A percentile compares a stretch with the other conserved stretches of the same genome.
Evolutionary conservation across 1,140 invertebrate species (phyloP).

Genomic region (Drosophila santomea): DNA sequence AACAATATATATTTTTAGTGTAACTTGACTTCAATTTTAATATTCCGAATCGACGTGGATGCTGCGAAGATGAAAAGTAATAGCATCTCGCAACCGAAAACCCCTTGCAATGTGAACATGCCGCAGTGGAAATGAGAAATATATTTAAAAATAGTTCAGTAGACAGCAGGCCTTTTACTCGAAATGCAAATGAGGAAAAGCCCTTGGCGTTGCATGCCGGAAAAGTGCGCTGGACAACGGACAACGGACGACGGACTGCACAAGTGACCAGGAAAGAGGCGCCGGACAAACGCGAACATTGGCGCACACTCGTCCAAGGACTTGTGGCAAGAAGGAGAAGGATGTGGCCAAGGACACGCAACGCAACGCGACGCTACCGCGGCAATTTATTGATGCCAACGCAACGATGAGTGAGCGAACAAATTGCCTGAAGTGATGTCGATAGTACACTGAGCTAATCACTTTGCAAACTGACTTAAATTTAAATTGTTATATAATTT

Average conservation of each 20-base stretch:
- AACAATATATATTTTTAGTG: too few relatives aligned
- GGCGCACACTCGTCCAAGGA: constrained; percentile 1
- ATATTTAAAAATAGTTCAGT: constrained; percentile 42
- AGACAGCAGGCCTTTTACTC: constrained; percentile 3
- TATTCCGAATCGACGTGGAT: constrained; percentile 7
- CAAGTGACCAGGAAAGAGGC: constrained; percentile 29
- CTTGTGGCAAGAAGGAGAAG: background rate
- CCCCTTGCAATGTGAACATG: constrained; percentile 8
- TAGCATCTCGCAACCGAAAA: constrained; percentile 8
- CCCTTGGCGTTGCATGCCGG: constrained; percentile 35
- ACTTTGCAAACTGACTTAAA: too few relatives aligned
- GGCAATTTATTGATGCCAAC: constrained; percentile 50
- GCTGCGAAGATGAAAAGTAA: constrained; percentile 1
- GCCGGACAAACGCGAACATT: constrained; percentile 11
- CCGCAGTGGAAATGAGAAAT: constrained; percentile 22
- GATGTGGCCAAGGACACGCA: constrained; percentile 36
- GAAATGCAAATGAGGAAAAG: constrained; percentile 42
- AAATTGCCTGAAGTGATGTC: constrained; percentile 31
- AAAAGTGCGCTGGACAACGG: constrained; percentile 24
- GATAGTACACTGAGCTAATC: background rate
- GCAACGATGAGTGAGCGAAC: constrained; percentile 37
- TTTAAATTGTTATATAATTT: background rate
- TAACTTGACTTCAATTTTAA: background rate
- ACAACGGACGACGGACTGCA: constrained; percentile 6
- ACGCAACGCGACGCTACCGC: constrained; percentile 18